Evolutionary conservation across 2,797 vertebrate genomes (phyloP).

Genomic region (Crocidura indochinensis): DNA sequence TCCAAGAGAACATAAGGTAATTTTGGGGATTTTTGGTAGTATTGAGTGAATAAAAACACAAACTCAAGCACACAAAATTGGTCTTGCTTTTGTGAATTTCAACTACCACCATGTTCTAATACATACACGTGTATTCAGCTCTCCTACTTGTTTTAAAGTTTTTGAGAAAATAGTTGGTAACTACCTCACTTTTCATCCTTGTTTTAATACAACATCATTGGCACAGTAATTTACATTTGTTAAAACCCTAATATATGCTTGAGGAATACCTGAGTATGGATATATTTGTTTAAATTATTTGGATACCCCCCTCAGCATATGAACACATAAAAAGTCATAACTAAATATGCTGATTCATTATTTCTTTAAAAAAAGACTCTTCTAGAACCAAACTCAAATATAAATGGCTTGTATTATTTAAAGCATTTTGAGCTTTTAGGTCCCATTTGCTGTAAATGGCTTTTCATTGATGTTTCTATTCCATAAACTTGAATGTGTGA

Average conservation of each 20-base stretch:
- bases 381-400: neutral
- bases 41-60: neutral
- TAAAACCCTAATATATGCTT: conserved; percentile 1
- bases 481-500: neutral
- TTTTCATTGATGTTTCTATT: conserved; percentile 1
- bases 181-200: neutral
- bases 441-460: neutral
- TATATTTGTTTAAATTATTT: conserved; percentile 32
- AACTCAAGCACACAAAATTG: neutral
- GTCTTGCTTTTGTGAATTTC: neutral
- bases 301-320: neutral
- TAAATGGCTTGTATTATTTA: conserved; percentile 28
- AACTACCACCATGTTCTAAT: neutral
- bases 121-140: neutral
- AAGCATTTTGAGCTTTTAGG: neutral
- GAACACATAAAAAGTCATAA: neutral
- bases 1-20: neutral
- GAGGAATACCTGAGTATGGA: neutral
- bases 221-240: neutral
- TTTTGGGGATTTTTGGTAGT: neutral
- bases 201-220: neutral
- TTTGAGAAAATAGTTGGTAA: neutral
- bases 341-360: neutral
- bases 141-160: neutral
- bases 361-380: neutral